phyloP scores from a whole-genome alignment of 1,140 invertebrate species.

The Drosophila sulfurigaster region DNA sequence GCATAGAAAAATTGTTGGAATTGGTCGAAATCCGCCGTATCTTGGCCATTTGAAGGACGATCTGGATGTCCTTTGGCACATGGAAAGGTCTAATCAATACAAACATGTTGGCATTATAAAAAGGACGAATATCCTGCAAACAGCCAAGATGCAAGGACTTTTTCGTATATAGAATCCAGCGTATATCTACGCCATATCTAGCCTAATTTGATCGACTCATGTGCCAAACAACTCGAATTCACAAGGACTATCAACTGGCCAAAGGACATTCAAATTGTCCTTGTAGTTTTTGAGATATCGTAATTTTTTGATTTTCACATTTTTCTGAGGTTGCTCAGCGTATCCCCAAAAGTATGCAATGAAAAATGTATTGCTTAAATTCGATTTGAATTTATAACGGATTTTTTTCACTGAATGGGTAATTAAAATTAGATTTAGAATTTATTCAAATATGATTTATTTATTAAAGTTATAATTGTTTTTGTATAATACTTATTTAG shows the following conservation, averaged over 20 bases:
- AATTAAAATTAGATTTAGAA: constrained; percentile 6
- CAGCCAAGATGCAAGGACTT: background rate
- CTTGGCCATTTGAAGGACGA: background rate
- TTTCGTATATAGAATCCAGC: background rate
- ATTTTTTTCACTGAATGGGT: no score
- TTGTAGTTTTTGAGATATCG: background rate
- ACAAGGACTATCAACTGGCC: background rate
- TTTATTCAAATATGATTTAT: constrained; percentile 73
- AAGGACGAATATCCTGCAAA: background rate
- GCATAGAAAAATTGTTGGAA: background rate
- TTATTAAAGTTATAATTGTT: constrained; percentile 67
- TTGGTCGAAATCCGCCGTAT: background rate
- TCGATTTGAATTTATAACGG: background rate
- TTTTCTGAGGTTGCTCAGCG: background rate
- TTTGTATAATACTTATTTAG: constrained; percentile 65
- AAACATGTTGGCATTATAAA: background rate
- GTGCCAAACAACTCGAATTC: background rate
- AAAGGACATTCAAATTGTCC: constrained; percentile 1
- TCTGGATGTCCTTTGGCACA: background rate
- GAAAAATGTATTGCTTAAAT: background rate
- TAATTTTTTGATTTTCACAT: background rate
- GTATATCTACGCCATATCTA: background rate
- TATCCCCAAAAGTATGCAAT: background rate
- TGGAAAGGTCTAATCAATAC: no score
- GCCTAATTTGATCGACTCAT: background rate